Base-by-base conservation (phyloP, 2,113 vertebrate genomes). In the Lathamus discolor region DNA sequence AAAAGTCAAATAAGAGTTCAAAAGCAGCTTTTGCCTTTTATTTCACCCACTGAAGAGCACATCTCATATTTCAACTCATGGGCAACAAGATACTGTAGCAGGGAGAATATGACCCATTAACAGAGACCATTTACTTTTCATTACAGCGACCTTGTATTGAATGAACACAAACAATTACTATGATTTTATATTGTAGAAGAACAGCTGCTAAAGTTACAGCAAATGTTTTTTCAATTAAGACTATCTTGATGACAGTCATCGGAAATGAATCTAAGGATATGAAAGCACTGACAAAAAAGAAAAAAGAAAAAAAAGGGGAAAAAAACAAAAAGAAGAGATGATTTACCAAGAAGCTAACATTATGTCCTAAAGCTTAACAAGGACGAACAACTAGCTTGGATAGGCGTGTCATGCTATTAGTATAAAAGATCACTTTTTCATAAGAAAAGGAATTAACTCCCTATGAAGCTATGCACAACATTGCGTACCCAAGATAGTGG, bases 141-240 rank as follows among this genome's bases (percentile, higher is more conserved):
- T 90, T 92, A 95, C 83, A 93, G 89, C 24, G 10, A 94, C 87
- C 90, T 95, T 94, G 96, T 78, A 80, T 19, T 91, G 83, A 86
- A 96, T 0, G 1, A 96, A 93, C 70, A 88, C 93, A 96, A 97
- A 95, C 92, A 94, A 96, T 92, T 96, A 96, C 87, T 76, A 82
- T 51, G 48, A 94, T 92, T 97, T 90, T 73, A 82, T 41, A 84
- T 25, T 72, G 69, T 10, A 84, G 82, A 83, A 84, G 83, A 83
- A 92, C 84, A 97, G 93, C 97, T 95, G 95, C 89, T 97, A 86
- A 97, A 97, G 94, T 97, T 97, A 95, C 81, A 97, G 92, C 25
- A 46, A 96, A 89, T 93, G 84, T 93, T 93, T 96, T 97, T 97
- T 97, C 91, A 95, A 96, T 98, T 98, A 98, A 97, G 92, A 92